Evolutionary conservation across 2,888 invertebrate genomes (phyloP).

Genomic region (Eurytoma adleriae): DNA sequence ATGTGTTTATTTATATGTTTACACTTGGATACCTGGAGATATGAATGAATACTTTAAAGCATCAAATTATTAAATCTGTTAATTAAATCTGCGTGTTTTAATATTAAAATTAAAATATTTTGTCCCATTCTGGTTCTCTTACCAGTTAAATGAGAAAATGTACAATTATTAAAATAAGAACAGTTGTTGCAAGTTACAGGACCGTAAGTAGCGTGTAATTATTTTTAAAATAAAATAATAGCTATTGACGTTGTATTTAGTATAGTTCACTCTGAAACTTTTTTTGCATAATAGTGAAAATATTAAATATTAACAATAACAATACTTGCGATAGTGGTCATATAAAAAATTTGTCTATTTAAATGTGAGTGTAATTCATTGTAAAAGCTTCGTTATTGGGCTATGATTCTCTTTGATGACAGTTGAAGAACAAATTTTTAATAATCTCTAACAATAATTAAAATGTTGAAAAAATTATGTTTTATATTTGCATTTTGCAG

Average conservation of each 20-base stretch:
- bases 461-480: not conserved
- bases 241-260: not conserved
- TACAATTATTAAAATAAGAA: no score
- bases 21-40: no score
- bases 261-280: not conserved
- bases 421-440: not conserved
- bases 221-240: not conserved
- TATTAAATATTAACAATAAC: slow-evolving; percentile 4
- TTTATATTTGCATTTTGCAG: not conserved
- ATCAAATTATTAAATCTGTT: no score
- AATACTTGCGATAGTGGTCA: slow-evolving; percentile 35
- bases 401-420: not conserved
- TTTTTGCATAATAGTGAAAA: not conserved
- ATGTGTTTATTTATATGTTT: no score
- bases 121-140: no score
- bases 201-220: not conserved
- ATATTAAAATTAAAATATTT: no score
- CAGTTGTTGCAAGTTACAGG: no score
- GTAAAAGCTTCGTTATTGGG: slow-evolving; percentile 3
- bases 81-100: no score
- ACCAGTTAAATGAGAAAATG: no score
- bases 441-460: not conserved
- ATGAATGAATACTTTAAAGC: no score
- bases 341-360: slow-evolving; percentile 20
- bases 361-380: slow-evolving; percentile 35